phyloP scores from a whole-genome alignment of 2,113 vertebrate species.

The Tyrannus savana region DNA sequence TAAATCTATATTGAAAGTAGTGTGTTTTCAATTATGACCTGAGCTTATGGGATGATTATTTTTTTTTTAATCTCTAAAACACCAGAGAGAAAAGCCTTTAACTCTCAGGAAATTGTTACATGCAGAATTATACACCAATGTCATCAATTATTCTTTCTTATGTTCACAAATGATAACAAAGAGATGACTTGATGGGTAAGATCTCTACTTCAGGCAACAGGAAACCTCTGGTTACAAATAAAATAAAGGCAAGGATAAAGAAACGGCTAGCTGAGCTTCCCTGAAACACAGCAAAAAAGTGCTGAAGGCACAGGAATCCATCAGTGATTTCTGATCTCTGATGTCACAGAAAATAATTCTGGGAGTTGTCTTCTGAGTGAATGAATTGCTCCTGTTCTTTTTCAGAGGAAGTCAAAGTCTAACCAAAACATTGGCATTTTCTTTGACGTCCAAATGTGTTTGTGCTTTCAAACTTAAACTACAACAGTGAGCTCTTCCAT shows the following conservation, averaged over 20 bases:
- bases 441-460: not conserved
- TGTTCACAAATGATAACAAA: conserved; percentile 33
- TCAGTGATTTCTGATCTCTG: not conserved
- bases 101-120: conserved; percentile 38
- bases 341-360: not conserved
- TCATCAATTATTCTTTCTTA: conserved; percentile 36
- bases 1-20: conserved; percentile 37
- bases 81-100: conserved; percentile 35
- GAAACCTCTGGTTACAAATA: not conserved
- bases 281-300: not conserved
- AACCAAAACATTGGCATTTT: not conserved
- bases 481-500: not conserved
- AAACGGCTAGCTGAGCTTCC: not conserved
- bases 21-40: conserved; percentile 48
- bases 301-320: not conserved
- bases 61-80: conserved; percentile 2
- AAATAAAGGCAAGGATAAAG: not conserved
- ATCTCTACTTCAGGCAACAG: not conserved
- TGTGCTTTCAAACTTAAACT: not conserved
- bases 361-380: not conserved
- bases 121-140: conserved; percentile 1
- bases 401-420: not conserved
- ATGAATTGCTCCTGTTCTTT: not conserved
- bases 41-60: not conserved
- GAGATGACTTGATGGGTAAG: not conserved